phyloP scores from a whole-genome alignment of 2,113 vertebrate genomes.

The Siniperca chuatsi region DNA sequence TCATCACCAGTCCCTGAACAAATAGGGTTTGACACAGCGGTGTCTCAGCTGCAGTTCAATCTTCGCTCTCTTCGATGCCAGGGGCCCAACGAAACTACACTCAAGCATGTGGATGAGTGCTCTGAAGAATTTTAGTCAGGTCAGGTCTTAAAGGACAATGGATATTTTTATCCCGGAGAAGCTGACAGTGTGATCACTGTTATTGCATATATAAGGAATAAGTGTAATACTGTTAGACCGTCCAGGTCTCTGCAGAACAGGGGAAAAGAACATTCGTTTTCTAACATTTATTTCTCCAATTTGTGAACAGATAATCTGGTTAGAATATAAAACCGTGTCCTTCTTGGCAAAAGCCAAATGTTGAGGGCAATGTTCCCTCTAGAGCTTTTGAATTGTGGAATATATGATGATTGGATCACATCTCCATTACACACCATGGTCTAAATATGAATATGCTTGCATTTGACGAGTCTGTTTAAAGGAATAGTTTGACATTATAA shows the following conservation, averaged over 20 bases:
- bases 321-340: neutral
- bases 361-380: neutral
- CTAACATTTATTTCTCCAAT: conserved; percentile 6
- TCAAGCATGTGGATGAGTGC: conserved; percentile 42
- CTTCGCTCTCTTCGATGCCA: conserved; percentile 19
- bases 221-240: neutral
- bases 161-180: conserved; percentile 56
- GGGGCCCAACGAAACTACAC: neutral
- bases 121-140: conserved; percentile 52
- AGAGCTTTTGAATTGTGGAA: neutral
- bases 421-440: neutral
- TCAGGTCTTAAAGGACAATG: conserved; percentile 56
- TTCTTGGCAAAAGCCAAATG: neutral
- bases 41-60: conserved; percentile 54
- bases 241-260: conserved; percentile 2
- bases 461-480: neutral
- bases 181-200: conserved; percentile 36
- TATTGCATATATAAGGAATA: conserved; percentile 31
- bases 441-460: neutral
- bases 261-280: neutral
- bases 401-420: neutral
- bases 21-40: conserved; percentile 60
- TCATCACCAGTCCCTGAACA: conserved; percentile 40
- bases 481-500: too few relatives aligned
- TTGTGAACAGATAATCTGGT: neutral